These are phyloP conservation scores for Zelostemma sp. DNA, from an alignment of 1,140 invertebrate genomes.

Conservation along the genomic window DNA sequence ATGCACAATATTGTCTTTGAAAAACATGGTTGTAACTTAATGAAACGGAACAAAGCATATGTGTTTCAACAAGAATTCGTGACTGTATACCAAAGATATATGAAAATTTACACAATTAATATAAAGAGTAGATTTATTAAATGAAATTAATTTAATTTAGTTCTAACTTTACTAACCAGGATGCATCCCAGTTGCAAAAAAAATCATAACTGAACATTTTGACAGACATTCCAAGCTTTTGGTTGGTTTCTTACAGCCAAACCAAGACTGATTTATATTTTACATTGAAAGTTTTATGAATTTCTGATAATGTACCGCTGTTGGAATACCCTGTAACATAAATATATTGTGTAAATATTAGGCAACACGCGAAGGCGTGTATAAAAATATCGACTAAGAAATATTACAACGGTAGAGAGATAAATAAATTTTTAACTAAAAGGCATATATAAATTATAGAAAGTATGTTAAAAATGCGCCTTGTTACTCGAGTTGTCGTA, in stretches of 20 bases:
- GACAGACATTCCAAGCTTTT: constrained; percentile 34
- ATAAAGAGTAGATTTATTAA: constrained; percentile 59
- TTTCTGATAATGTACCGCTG: constrained; percentile 30
- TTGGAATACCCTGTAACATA: constrained; percentile 53
- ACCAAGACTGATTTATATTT: constrained; percentile 43
- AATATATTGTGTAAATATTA: constrained; percentile 54
- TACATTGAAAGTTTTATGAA: constrained; percentile 25
- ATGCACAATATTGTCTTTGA: background rate
- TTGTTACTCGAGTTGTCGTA: constrained; percentile 25
- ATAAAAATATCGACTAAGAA: constrained; percentile 49
- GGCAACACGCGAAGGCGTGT: constrained; percentile 43
- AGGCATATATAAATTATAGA: constrained; percentile 36
- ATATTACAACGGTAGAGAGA: background rate
- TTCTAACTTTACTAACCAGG: constrained; percentile 19
- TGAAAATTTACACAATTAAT: constrained; percentile 60
- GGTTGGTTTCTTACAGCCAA: constrained; percentile 29
- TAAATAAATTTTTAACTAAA: constrained; percentile 38
- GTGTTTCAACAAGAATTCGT: constrained; percentile 58
- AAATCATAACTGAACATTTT: background rate
- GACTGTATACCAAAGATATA: constrained; percentile 70
- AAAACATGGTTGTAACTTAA: background rate
- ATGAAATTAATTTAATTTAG: constrained; percentile 43
- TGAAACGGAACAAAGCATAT: constrained; percentile 37
- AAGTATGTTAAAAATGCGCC: constrained; percentile 41
- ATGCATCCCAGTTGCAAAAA: constrained; percentile 4